Conservation (phyloP, 1,140 invertebrate genomes). For the Probaryconus sp. region DNA sequence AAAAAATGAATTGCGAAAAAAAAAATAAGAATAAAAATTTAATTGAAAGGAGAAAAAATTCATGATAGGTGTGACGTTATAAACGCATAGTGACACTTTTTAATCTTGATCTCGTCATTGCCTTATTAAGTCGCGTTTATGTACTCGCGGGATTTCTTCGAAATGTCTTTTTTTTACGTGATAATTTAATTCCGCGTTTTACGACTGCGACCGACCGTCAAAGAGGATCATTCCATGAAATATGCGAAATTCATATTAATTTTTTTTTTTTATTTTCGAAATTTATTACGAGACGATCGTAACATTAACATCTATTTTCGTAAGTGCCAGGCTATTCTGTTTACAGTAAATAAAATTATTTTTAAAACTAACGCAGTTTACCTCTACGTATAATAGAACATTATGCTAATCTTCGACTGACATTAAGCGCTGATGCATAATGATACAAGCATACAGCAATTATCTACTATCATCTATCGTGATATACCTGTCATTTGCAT, state of each 20-base stretch:
- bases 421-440: slow-evolving; percentile 55
- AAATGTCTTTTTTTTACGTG: no score
- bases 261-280: no score
- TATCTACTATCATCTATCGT: slow-evolving; percentile 44
- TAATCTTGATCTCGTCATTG: slow-evolving; percentile 39
- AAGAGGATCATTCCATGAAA: slow-evolving; percentile 6
- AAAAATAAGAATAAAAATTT: slow-evolving; percentile 21
- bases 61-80: slow-evolving; percentile 35
- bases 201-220: slow-evolving; percentile 10
- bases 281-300: slow-evolving; percentile 8
- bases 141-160: slow-evolving; percentile 3
- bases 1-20: no score
- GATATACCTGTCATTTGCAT: slow-evolving; percentile 65
- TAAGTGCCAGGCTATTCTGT: slow-evolving; percentile 11
- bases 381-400: slow-evolving; percentile 27
- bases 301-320: slow-evolving; percentile 28
- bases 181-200: neutral
- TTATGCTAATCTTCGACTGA: slow-evolving; percentile 45
- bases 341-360: slow-evolving; percentile 44
- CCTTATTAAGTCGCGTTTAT: slow-evolving; percentile 21
- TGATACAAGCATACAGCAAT: slow-evolving; percentile 40
- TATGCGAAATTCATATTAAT: slow-evolving; percentile 31
- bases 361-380: slow-evolving; percentile 21
- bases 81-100: slow-evolving; percentile 38
- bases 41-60: slow-evolving; percentile 39